These are phyloP conservation scores for Orientallactaga bullata DNA, from an alignment of 2,113 vertebrate genomes.

Conservation along the genomic window DNA sequence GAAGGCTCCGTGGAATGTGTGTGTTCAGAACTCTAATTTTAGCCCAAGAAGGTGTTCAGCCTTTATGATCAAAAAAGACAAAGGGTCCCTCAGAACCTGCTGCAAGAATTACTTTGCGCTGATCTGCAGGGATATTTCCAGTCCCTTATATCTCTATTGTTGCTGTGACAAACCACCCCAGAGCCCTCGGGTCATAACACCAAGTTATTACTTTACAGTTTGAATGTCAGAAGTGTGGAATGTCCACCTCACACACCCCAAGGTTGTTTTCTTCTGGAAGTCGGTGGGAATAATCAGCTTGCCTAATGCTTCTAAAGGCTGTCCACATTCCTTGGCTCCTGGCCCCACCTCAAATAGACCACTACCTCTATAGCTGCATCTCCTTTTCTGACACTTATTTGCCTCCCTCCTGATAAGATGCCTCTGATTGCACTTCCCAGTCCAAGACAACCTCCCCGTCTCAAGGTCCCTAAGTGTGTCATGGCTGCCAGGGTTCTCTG, in stretches of 20 bases:
- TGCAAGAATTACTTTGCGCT: not conserved
- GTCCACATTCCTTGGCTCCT: not conserved
- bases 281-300: not conserved
- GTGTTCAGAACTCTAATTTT: not conserved
- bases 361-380: not conserved
- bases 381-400: not conserved
- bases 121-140: not conserved
- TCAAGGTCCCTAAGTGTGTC: not conserved
- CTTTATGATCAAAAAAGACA: not conserved
- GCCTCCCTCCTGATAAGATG: not conserved
- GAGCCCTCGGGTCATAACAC: not conserved
- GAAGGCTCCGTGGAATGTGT: not conserved
- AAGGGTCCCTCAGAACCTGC: not conserved
- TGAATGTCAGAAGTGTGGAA: not conserved
- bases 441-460: not conserved
- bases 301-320: not conserved
- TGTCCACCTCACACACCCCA: too few species aligned
- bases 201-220: not conserved
- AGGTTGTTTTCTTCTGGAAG: not conserved
- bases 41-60: not conserved
- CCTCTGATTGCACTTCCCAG: not conserved
- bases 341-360: not conserved
- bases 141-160: not conserved
- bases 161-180: not conserved
- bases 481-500: not conserved